Conservation (phyloP, 2,888 invertebrate species). For the Sarcophaga carnaria region DNA sequence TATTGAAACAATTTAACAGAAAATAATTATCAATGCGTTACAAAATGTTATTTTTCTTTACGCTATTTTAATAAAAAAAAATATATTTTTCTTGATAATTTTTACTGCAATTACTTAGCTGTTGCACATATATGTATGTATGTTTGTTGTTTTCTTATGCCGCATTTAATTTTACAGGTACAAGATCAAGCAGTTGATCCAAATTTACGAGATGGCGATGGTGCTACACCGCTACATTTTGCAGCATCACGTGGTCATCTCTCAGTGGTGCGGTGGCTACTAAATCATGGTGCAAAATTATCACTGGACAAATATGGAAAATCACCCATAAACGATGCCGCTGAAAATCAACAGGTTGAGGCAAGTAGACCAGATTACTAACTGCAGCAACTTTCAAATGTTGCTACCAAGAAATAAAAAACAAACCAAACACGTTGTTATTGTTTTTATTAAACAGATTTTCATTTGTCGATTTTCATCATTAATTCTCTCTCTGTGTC, state of each 20-base stretch:
- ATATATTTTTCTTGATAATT: neutral
- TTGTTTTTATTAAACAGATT: conserved; percentile 43
- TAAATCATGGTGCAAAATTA: conserved; percentile 91
- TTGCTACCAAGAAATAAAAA: neutral
- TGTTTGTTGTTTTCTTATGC: neutral
- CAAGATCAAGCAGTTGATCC: conserved; percentile 92
- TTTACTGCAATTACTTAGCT: conserved; percentile 6
- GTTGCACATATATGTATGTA: neutral
- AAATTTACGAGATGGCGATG: conserved; percentile 93
- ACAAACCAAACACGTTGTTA: conserved; percentile 3
- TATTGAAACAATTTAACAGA: neutral
- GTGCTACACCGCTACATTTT: conserved; percentile 94
- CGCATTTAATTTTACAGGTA: conserved; percentile 83
- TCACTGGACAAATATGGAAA: conserved; percentile 93
- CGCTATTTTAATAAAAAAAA: neutral
- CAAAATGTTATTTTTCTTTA: neutral
- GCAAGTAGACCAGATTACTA: conserved; percentile 81
- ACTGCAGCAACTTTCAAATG: conserved; percentile 1
- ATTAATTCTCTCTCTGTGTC: no score
- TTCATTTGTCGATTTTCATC: conserved; percentile 28
- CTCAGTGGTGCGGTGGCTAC: conserved; percentile 90
- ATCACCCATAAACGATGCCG: conserved; percentile 95
- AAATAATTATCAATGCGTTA: no score
- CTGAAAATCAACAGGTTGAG: conserved; percentile 94
- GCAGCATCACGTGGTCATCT: conserved; percentile 93